phyloP scores from a whole-genome alignment of 2,888 invertebrate genomes.

The Iselma pallidipennis region DNA sequence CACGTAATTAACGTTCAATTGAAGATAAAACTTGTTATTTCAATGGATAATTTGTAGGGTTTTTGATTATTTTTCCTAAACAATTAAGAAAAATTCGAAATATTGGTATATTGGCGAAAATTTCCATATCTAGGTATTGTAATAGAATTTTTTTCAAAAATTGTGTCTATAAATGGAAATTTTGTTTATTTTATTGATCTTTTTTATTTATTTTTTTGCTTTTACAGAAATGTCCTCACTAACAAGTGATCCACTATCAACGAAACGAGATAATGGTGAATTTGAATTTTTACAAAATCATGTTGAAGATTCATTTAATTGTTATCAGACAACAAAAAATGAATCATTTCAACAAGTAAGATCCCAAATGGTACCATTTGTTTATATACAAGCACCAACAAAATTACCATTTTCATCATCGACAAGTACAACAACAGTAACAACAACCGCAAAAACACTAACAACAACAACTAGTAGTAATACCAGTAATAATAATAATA shows the following conservation, averaged over 20 bases:
- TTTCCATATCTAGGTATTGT: no score
- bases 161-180: background rate
- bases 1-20: background rate
- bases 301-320: conserved; percentile 12
- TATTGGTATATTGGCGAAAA: no score
- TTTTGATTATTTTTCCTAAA: no score
- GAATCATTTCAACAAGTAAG: conserved; percentile 40
- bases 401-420: conserved; percentile 47
- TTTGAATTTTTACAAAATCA: conserved; percentile 3
- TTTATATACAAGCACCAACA: conserved; percentile 64
- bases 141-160: no score
- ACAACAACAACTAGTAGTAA: conserved; percentile 28
- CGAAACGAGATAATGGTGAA: background rate
- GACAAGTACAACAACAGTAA: conserved; percentile 27
- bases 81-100: no score
- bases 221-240: conserved; percentile 3
- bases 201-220: background rate
- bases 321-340: conserved; percentile 24
- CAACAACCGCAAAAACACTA: conserved; percentile 31
- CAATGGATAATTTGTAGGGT: no score
- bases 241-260: background rate
- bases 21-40: no score
- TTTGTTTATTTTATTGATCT: background rate
- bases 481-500: conserved; percentile 27
- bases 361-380: conserved; percentile 60